Evolutionary conservation across 1,140 invertebrate genomes (phyloP), one percentile per base, ranked within the genome.

Genomic region (Babylonia areolata): DNA sequence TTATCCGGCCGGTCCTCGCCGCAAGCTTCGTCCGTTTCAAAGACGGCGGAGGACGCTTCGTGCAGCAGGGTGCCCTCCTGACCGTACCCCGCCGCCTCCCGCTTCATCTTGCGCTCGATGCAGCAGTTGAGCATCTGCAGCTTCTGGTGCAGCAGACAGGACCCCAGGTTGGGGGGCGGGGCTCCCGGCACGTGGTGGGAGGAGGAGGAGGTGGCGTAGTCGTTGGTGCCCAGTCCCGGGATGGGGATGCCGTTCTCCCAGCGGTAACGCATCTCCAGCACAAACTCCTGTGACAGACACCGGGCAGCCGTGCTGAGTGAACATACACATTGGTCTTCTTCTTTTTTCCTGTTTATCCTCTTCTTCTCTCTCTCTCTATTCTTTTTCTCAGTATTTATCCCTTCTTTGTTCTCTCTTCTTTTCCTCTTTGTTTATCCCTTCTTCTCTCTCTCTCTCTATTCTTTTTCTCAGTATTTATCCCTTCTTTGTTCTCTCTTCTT

Each of bases 111-210:
- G 86, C 97, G 96, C 84, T 97, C 96, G 88, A 99, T 98, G 93
- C 99, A 99, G 93, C 97, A 98, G 93, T 99, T 99, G 15, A 99
- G 95, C 96, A 99, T 97, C 96, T 99, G 96, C 64, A 93, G 93
- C 85, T 99, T 99, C 94, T 99, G 98, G 95, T 99, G 97, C 0
- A 99, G 95, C n/a, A 99, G 95, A 94, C 98, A 98, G 12, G 97
- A 97, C 82, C 97, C 96, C 51, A 97, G 96, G 93, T 99, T 93
- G 0, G 98, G 98, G 20, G 58, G 33, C 1, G 69, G 95, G 85
- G 98, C 94, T 95, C 64, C 87, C 87, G 46, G 81, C 92, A 91
- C 31, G 78, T 28, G 23, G 31, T 35, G 40, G 35, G 77, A 46
- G n/a, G 84, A 85, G 71, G 39, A 58, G 35, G 81, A 64, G 81